Percentiles rank a stretch among this genome's conserved stretches.
Conservation (phyloP, 2,888 invertebrate genomes). For the Ornithoptera alexandrae region DNA sequence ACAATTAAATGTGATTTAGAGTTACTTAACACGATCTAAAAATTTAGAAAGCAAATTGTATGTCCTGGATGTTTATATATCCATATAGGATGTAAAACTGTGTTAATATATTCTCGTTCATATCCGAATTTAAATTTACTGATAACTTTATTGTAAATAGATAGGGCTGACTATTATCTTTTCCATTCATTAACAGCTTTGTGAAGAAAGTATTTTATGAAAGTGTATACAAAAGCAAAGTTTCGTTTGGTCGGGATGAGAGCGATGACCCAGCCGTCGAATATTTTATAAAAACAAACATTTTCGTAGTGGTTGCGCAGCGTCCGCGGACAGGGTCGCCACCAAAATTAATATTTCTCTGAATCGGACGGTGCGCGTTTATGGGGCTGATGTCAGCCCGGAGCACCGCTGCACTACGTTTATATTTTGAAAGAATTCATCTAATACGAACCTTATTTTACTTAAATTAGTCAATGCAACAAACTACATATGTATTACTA, state of each 20-base stretch:
- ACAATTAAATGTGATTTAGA: not conserved
- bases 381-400: slow-evolving; percentile 34
- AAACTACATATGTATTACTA: not conserved
- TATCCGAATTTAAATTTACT: too few species aligned
- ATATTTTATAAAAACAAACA: slow-evolving; percentile 28
- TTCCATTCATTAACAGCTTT: not conserved
- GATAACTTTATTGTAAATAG: not conserved
- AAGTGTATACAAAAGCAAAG: slow-evolving; percentile 12
- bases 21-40: not conserved
- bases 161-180: not conserved
- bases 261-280: slow-evolving; percentile 23
- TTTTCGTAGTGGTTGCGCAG: slow-evolving; percentile 10
- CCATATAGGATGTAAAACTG: too few species aligned
- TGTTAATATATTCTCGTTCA: too few species aligned
- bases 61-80: not conserved
- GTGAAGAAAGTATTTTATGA: not conserved
- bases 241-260: slow-evolving; percentile 13
- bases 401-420: slow-evolving; percentile 18
- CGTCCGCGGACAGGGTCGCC: slow-evolving; percentile 24
- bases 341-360: slow-evolving; percentile 38
- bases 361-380: slow-evolving; percentile 35
- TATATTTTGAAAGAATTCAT: slow-evolving; percentile 7
- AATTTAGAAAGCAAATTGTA: not conserved
- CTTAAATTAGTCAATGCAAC: not conserved
- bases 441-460: not conserved